Conservation (phyloP, 2,113 vertebrate species). For the Chaetorhynchus papuensis region DNA sequence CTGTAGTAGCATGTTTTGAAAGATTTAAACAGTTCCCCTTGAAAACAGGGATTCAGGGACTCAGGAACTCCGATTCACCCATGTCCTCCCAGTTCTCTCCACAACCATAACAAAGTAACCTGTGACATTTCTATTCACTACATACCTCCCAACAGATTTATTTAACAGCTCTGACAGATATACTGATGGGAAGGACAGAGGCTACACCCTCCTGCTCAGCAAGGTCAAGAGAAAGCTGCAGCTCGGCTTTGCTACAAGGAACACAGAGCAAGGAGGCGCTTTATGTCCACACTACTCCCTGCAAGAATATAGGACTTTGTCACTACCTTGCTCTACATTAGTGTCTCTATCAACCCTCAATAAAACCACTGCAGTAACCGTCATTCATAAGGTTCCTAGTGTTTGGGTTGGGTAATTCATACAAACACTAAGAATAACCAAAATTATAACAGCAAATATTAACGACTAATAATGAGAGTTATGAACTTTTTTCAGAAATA, state of each 20-base stretch:
- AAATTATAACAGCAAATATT: neutral
- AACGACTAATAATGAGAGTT: neutral
- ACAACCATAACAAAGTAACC: neutral
- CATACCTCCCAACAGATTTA: neutral
- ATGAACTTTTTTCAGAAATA: neutral
- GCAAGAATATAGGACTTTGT: neutral
- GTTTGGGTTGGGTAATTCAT: neutral
- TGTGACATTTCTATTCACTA: neutral
- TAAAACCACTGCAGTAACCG: neutral
- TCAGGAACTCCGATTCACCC: slow-evolving; percentile 4
- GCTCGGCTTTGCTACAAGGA: neutral
- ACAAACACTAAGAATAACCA: neutral
- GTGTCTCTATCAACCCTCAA: neutral
- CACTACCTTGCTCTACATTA: neutral
- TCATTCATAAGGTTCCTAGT: neutral
- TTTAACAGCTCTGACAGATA: slow-evolving; percentile 1
- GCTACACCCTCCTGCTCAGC: slow-evolving; percentile 16
- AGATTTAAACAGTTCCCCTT: neutral
- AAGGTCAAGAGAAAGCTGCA: neutral
- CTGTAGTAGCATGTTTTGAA: neutral
- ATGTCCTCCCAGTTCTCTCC: neutral
- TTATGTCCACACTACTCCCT: neutral
- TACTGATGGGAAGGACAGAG: neutral
- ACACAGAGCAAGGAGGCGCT: neutral
- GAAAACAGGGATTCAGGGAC: neutral